Evolutionary conservation across 2,113 vertebrate genomes (phyloP).

Genomic region (Neotoma lepida): DNA sequence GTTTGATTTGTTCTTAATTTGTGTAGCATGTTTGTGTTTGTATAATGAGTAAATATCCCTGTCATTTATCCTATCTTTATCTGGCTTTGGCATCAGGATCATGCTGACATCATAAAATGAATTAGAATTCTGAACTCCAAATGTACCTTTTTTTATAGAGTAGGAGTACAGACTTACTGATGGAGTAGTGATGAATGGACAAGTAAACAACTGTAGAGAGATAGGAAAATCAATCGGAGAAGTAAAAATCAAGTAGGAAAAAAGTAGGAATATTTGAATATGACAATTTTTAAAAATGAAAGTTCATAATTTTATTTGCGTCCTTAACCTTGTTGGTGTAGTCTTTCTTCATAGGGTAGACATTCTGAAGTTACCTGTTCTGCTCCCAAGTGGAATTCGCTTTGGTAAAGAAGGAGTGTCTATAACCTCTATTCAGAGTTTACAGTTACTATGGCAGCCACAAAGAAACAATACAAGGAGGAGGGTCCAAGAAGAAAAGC

Average conservation of each 20-base stretch:
- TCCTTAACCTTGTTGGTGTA: conserved; percentile 42
- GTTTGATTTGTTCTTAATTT: background rate
- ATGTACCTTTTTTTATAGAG: background rate
- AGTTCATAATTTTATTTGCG: conserved; percentile 53
- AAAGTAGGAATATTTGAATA: background rate
- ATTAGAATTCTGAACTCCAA: background rate
- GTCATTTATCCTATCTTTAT: background rate
- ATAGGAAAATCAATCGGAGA: background rate
- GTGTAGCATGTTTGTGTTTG: background rate
- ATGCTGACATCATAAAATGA: background rate
- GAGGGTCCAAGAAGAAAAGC: conserved; percentile 18
- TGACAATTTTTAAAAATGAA: conserved; percentile 19
- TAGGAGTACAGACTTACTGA: background rate
- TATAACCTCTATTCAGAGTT: conserved; percentile 59
- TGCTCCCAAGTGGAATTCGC: conserved; percentile 52
- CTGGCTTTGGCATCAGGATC: background rate
- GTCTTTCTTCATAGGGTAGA: background rate
- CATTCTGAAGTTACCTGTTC: conserved; percentile 54
- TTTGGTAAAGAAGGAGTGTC: conserved; percentile 44
- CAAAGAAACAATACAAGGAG: conserved; percentile 68
- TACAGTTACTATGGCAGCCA: conserved; percentile 69
- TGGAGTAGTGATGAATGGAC: background rate
- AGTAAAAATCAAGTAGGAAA: background rate
- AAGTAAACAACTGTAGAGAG: background rate
- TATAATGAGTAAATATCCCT: background rate